A percentile compares a stretch with the other conserved stretches of the same genome.
Evolutionary conservation across 2,113 vertebrate species (phyloP).

Genomic region (Chelonoidis abingdonii): DNA sequence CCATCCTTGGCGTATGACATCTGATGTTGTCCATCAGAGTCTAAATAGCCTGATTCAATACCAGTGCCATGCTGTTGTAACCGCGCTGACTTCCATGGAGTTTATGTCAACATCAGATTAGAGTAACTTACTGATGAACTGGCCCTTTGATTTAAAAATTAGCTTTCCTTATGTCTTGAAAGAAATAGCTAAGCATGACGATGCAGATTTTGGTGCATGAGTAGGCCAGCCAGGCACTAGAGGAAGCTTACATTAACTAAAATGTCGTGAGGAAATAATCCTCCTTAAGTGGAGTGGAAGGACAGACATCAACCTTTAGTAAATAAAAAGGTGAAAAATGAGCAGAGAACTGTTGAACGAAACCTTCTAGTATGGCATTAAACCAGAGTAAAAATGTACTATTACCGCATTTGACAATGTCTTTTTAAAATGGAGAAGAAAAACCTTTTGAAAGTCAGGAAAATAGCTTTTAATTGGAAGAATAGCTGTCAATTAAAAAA

Average conservation of each 20-base stretch:
- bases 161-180: background rate
- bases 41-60: background rate
- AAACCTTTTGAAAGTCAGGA: background rate
- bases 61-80: background rate
- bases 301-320: background rate
- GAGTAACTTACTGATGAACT: background rate
- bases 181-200: background rate
- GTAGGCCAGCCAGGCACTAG: background rate
- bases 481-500: background rate
- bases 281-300: background rate
- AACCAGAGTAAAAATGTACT: background rate
- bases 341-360: background rate
- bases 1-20: background rate
- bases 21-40: background rate
- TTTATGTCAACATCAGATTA: background rate
- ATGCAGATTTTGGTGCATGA: background rate
- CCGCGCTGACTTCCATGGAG: background rate
- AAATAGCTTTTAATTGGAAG: background rate
- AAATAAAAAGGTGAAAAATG: background rate
- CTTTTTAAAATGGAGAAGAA: background rate
- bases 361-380: background rate
- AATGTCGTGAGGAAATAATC: background rate
- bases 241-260: background rate
- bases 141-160: background rate
- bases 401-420: background rate